Conservation (phyloP, 2,113 vertebrate genomes). For the Dasyornis broadbenti region DNA sequence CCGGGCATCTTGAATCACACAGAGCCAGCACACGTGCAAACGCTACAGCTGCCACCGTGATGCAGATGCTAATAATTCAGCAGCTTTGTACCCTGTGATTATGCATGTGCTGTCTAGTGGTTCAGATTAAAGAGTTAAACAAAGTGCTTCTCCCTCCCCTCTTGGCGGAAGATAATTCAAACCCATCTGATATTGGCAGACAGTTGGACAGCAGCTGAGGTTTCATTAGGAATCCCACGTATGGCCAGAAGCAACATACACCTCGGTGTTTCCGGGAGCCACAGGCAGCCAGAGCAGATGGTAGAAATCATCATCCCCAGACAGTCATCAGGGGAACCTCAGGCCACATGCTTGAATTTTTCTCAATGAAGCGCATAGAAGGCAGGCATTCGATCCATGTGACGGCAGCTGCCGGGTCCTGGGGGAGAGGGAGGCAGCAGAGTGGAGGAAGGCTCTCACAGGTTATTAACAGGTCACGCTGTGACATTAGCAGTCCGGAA, state of each 20-base stretch:
- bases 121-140: conserved; percentile 58
- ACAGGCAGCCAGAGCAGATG: conserved; percentile 66
- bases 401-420: conserved; percentile 2
- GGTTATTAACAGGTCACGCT: conserved; percentile 56
- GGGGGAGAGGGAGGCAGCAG: background rate
- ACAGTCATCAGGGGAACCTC: conserved; percentile 66
- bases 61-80: conserved; percentile 46
- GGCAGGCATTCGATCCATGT: conserved; percentile 5
- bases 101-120: background rate
- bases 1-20: background rate
- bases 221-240: conserved; percentile 66
- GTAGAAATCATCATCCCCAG: conserved; percentile 69
- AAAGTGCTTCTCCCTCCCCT: background rate
- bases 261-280: conserved; percentile 63
- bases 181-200: conserved; percentile 11
- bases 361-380: conserved; percentile 43
- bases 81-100: conserved; percentile 29
- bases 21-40: background rate
- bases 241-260: conserved; percentile 60
- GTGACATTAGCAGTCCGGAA: conserved; percentile 62
- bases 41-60: background rate
- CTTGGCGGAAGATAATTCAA: conserved; percentile 6
- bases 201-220: conserved; percentile 55
- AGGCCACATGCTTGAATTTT: conserved; percentile 34
- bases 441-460: conserved; percentile 1